Evolutionary conservation across 1,140 invertebrate genomes (phyloP).

Genomic region (Cyphomyrmex costatus): DNA sequence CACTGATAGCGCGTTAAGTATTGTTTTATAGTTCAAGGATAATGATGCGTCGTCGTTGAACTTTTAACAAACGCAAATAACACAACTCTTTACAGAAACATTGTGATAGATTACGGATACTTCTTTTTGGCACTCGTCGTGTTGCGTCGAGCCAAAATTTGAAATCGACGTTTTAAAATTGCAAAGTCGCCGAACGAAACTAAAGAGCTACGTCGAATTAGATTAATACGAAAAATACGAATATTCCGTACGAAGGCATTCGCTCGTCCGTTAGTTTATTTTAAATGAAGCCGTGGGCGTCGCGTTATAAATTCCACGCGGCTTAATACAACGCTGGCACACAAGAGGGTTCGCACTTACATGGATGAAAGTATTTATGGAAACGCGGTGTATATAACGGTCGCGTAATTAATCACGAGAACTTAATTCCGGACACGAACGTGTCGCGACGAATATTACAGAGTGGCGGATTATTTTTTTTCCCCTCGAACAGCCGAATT

Average conservation of each 20-base stretch:
- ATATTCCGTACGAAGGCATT: conserved; percentile 48
- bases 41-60: conserved; percentile 1
- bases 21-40: conserved; percentile 33
- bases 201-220: conserved; percentile 8
- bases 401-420: conserved; percentile 55
- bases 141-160: not conserved
- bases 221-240: conserved; percentile 39
- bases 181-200: not conserved
- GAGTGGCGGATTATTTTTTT: not conserved
- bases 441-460: not conserved
- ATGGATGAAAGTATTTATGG: conserved; percentile 63
- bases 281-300: conserved; percentile 62
- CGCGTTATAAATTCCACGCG: conserved; percentile 59
- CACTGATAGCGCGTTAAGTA: conserved; percentile 34
- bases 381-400: conserved; percentile 43
- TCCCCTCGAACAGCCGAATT: not conserved
- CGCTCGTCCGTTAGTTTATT: conserved; percentile 54
- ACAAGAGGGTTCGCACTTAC: conserved; percentile 61
- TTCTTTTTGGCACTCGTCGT: not conserved
- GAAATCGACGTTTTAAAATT: not conserved
- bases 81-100: not conserved
- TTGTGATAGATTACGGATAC: not conserved
- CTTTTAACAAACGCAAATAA: conserved; percentile 21
- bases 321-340: conserved; percentile 58
- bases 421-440: conserved; percentile 42